These are phyloP conservation scores for Holacanthus passer DNA, from an alignment of 2,113 vertebrate species.

Conservation along the genomic window DNA sequence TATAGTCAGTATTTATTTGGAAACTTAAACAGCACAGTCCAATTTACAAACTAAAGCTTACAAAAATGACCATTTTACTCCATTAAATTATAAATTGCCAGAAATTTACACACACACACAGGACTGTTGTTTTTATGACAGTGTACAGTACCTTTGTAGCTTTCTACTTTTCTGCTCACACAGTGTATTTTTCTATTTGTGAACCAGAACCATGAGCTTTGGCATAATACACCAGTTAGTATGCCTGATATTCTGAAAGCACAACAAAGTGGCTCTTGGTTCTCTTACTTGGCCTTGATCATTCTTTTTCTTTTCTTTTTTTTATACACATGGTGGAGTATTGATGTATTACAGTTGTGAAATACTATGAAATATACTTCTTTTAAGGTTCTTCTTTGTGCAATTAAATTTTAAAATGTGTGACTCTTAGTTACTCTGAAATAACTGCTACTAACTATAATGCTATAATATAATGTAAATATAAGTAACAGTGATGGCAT, in stretches of 20 bases:
- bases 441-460: slow-evolving; percentile 2
- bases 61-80: not conserved
- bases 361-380: not conserved
- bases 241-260: slow-evolving; percentile 11
- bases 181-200: not conserved
- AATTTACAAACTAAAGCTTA: not conserved
- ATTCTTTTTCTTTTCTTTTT: not conserved
- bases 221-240: not conserved
- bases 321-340: not conserved
- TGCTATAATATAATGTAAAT: no score
- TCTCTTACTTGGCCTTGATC: slow-evolving; percentile 13
- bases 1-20: not conserved
- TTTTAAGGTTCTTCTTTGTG: slow-evolving; percentile 18
- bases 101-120: not conserved
- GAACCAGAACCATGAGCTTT: not conserved
- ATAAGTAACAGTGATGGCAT: not conserved
- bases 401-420: not conserved
- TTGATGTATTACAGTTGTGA: slow-evolving; percentile 23
- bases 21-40: not conserved
- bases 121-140: not conserved
- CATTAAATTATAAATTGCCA: not conserved
- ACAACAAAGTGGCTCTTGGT: slow-evolving; percentile 19
- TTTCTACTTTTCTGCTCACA: not conserved
- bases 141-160: no score
- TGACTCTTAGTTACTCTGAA: slow-evolving; percentile 10